Evolutionary conservation across 2,113 vertebrate species (phyloP).

Genomic region (Mormoops blainvillei): DNA sequence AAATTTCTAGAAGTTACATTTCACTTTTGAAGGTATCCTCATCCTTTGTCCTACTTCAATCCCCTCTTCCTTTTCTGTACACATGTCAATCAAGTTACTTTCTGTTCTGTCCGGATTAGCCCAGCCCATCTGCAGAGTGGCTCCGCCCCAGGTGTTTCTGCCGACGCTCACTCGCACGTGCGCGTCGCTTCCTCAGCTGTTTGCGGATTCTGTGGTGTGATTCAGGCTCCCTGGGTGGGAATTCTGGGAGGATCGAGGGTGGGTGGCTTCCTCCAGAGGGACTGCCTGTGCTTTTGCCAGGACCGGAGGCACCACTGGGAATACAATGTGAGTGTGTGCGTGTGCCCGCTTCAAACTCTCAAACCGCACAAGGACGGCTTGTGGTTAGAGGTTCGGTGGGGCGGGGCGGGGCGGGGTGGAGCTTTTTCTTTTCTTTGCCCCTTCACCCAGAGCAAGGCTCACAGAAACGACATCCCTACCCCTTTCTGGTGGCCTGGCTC

Average conservation of each 20-base stretch:
- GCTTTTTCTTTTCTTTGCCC: not conserved
- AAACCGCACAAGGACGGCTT: not conserved
- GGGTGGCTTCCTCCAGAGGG: not conserved
- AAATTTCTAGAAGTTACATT: not conserved
- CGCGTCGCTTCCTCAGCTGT: accelerated
- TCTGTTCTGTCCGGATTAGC: accelerated
- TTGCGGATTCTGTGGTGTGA: not conserved
- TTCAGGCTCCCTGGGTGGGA: not conserved
- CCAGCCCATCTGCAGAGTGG: accelerated
- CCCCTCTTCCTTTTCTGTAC: not conserved
- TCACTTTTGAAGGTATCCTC: not conserved
- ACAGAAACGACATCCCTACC: not conserved
- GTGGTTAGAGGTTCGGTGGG: not conserved
- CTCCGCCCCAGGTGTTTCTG: not conserved
- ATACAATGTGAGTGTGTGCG: not conserved
- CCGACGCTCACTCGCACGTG: accelerated
- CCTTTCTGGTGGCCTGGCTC: not conserved
- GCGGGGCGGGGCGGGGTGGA: too few species aligned
- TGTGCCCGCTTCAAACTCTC: not conserved
- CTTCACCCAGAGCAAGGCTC: not conserved
- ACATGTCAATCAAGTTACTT: not conserved
- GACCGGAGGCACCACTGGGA: not conserved
- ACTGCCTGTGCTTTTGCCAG: not conserved
- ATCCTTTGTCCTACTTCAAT: not conserved
- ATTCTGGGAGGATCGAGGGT: not conserved